These are phyloP conservation scores for Trichonephila inaurata DNA, from an alignment of 1,140 invertebrate species.

Conservation along the genomic window DNA sequence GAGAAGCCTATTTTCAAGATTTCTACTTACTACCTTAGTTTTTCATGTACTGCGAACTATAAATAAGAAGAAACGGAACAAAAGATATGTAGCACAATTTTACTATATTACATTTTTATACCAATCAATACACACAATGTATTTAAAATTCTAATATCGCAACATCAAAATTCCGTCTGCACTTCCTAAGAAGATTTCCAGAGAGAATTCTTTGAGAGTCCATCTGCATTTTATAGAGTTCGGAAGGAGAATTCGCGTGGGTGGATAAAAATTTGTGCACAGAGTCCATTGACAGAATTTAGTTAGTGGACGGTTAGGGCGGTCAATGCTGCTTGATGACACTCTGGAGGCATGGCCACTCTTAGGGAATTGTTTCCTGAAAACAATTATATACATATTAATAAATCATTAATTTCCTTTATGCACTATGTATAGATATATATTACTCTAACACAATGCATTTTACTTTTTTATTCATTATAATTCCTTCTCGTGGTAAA, in stretches of 20 bases:
- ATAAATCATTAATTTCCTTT: background rate
- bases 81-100: conserved; percentile 33
- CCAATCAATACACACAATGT: conserved; percentile 39
- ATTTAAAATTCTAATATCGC: conserved; percentile 32
- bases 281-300: conserved; percentile 41
- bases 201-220: background rate
- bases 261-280: conserved; percentile 55
- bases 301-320: conserved; percentile 74
- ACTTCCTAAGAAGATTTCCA: background rate
- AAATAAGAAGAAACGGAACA: background rate
- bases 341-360: conserved; percentile 76
- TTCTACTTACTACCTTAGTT: background rate
- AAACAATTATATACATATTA: background rate
- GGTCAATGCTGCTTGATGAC: conserved; percentile 67
- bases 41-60: too few relatives aligned
- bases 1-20: background rate
- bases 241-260: conserved; percentile 19
- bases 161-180: conserved; percentile 32
- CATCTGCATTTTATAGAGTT: background rate
- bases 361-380: conserved; percentile 68
- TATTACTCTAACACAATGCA: background rate
- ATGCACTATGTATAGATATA: too few relatives aligned
- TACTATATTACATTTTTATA: conserved; percentile 55
- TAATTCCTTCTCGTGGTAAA: too few relatives aligned
- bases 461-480: too few relatives aligned